Evolutionary conservation across 2,113 vertebrate species (phyloP), one percentile per base, ranked within the genome.

Genomic region (Leptosomus discolor): DNA sequence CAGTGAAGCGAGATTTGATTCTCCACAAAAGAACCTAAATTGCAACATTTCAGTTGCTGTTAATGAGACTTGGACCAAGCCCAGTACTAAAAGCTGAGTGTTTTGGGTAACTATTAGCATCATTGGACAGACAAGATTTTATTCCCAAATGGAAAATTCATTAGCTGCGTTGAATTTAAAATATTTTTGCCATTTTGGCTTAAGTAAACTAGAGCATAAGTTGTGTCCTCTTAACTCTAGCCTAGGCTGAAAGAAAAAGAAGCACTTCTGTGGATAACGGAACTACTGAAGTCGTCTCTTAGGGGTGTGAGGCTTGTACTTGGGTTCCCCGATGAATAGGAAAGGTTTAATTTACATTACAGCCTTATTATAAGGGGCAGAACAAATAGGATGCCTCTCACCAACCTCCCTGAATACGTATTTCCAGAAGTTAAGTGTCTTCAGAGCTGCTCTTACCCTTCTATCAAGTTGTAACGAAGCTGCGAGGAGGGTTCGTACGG

Each of bases 401-500:
- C 65, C 27, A 39, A 2, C 8, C 8, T 29, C 45, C 24, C 48
- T 43, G 13, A 75, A 15, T 21, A 45, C 9, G 15, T 37, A 3
- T 92, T 81, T 85, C 48, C 11, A 45, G 36, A 36, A 34, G 15
- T 75, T 10, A 4, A 7, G 2, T 36, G 1, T 58, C 34, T 71
- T 54, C 57, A n/a, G 71, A 64, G 24, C 27, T 61, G 19, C 46
- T 67, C 0, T 43, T 26, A 11, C 8, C 39, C 15, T 78, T 80
- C 16, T 22, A 0, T 36, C 6, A 30, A 21, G 17, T 18, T 74
- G 16, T 4, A 20, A 8, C 1, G 4, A 57, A n/a, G 18, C 17
- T 46, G 12, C 60, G 20, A 30, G 13, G 1, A 3, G 5, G 20
- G 6, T 9, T 85, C 16, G 5, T 34, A 8, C 10, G 27, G 4